These are phyloP conservation scores for Drosophila mulleri DNA, from an alignment of 2,888 invertebrate species.

Conservation along the genomic window DNA sequence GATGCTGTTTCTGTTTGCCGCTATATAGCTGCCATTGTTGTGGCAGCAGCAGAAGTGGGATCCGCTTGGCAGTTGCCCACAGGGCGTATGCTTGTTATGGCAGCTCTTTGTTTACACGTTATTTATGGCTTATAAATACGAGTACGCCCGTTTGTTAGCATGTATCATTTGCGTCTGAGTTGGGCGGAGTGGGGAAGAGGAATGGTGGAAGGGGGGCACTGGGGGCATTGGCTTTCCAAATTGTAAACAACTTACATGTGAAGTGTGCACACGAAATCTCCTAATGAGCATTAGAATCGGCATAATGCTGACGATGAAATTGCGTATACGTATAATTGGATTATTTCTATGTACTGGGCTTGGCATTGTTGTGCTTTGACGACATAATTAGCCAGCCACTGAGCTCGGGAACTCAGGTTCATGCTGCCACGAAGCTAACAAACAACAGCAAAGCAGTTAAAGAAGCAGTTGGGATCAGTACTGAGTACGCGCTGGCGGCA, in stretches of 20 bases:
- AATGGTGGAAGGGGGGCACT: neutral
- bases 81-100: slow-evolving; percentile 71
- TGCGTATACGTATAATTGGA: slow-evolving; percentile 69
- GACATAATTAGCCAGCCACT: slow-evolving; percentile 62
- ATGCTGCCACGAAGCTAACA: slow-evolving; percentile 8
- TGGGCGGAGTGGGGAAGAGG: neutral
- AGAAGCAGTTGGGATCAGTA: slow-evolving; percentile 11
- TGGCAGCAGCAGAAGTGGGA: slow-evolving; percentile 31
- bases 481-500: slow-evolving; percentile 29
- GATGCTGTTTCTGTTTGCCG: slow-evolving; percentile 61
- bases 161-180: slow-evolving; percentile 48
- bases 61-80: slow-evolving; percentile 37
- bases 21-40: slow-evolving; percentile 33
- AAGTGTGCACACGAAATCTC: slow-evolving; percentile 64
- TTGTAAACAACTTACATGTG: slow-evolving; percentile 71
- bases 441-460: slow-evolving; percentile 1
- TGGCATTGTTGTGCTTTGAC: slow-evolving; percentile 24
- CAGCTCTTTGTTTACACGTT: slow-evolving; percentile 77
- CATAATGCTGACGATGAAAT: slow-evolving; percentile 65
- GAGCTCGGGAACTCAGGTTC: slow-evolving; percentile 53
- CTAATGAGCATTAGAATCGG: slow-evolving; percentile 72
- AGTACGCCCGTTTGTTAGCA: slow-evolving; percentile 32
- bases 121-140: slow-evolving; percentile 78
- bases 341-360: slow-evolving; percentile 53
- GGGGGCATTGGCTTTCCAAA: slow-evolving; percentile 41